phyloP scores from a whole-genome alignment of 2,888 invertebrate genomes.

The Orchesellides sinensis region DNA sequence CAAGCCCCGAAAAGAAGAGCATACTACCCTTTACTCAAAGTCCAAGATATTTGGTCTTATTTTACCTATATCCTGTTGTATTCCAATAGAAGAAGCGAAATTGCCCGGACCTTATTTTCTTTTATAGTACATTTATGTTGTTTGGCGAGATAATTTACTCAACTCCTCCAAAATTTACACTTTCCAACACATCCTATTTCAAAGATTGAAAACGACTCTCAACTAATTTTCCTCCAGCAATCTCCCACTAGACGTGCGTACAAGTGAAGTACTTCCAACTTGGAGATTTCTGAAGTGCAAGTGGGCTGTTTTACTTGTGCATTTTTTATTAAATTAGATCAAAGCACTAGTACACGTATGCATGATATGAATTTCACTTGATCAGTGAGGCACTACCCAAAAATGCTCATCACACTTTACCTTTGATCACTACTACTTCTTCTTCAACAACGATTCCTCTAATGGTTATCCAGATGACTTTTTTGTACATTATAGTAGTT shows the following conservation, averaged over 20 bases:
- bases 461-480: slow-evolving; percentile 31
- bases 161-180: slow-evolving; percentile 21
- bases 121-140: too few species aligned
- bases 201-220: not conserved
- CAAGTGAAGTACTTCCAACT: slow-evolving; percentile 21
- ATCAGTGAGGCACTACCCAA: slow-evolving; percentile 22
- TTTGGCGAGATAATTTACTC: not conserved
- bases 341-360: slow-evolving; percentile 39
- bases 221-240: not conserved
- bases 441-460: slow-evolving; percentile 32
- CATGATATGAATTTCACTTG: slow-evolving; percentile 25
- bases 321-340: slow-evolving; percentile 60
- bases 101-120: too few species aligned
- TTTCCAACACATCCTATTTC: slow-evolving; percentile 19
- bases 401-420: slow-evolving; percentile 22
- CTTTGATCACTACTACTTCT: slow-evolving; percentile 17
- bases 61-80: too few species aligned
- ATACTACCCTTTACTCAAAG: too few species aligned
- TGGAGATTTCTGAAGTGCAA: slow-evolving; percentile 50
- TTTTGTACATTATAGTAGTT: slow-evolving; percentile 16
- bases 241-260: not conserved
- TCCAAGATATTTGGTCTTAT: too few species aligned
- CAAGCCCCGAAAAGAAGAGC: too few species aligned
- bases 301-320: slow-evolving; percentile 50
- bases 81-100: too few species aligned